Conservation (phyloP, 2,888 invertebrate species). For the Heliconius ethilla region DNA sequence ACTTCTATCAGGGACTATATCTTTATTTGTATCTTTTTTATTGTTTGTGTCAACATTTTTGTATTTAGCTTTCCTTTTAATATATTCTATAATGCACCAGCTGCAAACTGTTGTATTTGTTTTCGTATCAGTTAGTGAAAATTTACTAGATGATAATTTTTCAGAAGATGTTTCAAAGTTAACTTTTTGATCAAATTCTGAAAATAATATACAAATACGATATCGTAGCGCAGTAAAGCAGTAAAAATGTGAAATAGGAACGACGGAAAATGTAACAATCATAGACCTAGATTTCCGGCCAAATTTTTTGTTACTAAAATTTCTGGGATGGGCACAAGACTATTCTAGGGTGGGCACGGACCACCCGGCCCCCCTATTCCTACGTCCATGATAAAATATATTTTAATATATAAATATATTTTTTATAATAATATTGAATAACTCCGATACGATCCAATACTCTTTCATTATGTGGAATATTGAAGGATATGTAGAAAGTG, state of each 20-base stretch:
- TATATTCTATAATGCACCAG: constrained; percentile 47
- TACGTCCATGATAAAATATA: no score
- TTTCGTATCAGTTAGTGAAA: constrained; percentile 38
- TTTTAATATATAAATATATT: no score
- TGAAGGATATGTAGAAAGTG: no score
- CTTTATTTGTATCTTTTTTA: constrained; percentile 51
- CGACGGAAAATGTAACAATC: neutral
- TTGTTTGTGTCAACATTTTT: constrained; percentile 27
- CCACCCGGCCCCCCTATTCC: no score
- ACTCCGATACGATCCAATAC: no score
- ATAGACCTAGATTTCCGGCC: neutral
- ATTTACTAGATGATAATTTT: constrained; percentile 20
- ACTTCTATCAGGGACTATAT: constrained; percentile 53
- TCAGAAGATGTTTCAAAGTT: constrained; percentile 22
- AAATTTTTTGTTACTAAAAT: neutral
- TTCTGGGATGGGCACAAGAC: no score
- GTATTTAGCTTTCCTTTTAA: constrained; percentile 34
- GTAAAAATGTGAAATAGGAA: no score
- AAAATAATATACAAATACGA: neutral
- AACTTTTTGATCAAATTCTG: constrained; percentile 27
- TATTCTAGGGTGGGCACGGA: no score
- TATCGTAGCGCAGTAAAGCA: no score
- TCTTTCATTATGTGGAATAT: no score
- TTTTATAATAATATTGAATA: no score
- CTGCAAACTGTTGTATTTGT: constrained; percentile 58